phyloP scores from a whole-genome alignment of 1,140 invertebrate genomes.

The Idris sp. region DNA sequence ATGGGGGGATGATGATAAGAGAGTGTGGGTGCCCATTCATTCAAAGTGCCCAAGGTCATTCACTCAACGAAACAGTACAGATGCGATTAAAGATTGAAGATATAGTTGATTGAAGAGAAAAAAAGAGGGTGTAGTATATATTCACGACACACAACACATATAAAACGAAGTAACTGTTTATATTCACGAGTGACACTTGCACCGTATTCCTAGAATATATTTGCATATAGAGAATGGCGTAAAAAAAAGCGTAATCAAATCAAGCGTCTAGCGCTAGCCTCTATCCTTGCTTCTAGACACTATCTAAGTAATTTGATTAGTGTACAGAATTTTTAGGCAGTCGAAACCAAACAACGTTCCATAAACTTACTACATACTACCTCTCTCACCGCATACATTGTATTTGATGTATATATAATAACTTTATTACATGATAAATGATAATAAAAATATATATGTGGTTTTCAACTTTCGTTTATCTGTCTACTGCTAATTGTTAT shows the following conservation, averaged over 20 bases:
- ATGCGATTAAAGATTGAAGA: too few relatives aligned
- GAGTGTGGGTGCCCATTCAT: too few relatives aligned
- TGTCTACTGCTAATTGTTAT: too few relatives aligned
- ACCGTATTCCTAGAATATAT: constrained; percentile 22
- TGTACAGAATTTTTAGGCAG: constrained; percentile 41
- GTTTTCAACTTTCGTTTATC: too few relatives aligned
- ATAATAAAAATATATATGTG: too few relatives aligned
- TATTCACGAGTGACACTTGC: constrained; percentile 25
- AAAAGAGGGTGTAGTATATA: not conserved
- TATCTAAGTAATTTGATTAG: constrained; percentile 49
- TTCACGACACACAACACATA: constrained; percentile 36
- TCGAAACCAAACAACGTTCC: constrained; percentile 46
- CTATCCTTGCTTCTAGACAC: constrained; percentile 58
- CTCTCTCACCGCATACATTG: too few relatives aligned
- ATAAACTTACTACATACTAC: constrained; percentile 50
- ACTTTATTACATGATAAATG: too few relatives aligned
- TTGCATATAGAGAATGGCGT: constrained; percentile 18
- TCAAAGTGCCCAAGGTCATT: constrained; percentile 22
- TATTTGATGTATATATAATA: too few relatives aligned
- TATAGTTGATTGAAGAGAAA: constrained; percentile 7
- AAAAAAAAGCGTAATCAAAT: constrained; percentile 45
- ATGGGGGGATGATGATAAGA: too few relatives aligned
- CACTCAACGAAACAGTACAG: constrained; percentile 16
- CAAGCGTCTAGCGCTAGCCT: constrained; percentile 57
- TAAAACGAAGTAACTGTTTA: constrained; percentile 28